These are phyloP conservation scores for Hoplostethus mediterraneus DNA, from an alignment of 2,797 vertebrate species.

Conservation along the genomic window DNA sequence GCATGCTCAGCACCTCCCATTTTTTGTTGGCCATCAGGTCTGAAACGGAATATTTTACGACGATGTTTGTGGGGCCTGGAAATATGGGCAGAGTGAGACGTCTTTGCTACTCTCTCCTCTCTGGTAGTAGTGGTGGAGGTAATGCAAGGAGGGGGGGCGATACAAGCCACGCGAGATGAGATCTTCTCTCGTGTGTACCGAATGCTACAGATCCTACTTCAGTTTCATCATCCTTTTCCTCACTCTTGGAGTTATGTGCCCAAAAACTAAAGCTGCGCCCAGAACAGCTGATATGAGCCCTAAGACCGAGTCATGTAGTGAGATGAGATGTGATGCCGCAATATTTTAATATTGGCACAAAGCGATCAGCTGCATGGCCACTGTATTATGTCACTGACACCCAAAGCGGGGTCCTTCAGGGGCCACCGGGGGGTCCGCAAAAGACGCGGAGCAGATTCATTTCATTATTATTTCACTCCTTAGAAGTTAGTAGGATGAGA, in stretches of 20 bases:
- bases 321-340: conserved; percentile 65
- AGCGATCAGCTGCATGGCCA: conserved; percentile 47
- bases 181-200: conserved; percentile 64
- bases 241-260: background rate
- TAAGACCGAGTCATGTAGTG: conserved; percentile 6
- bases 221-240: conserved; percentile 38
- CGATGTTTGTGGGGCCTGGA: background rate
- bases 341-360: conserved; percentile 72
- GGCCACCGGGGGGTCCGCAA: background rate
- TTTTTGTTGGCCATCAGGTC: no score
- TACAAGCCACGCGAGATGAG: conserved; percentile 82
- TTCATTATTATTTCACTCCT: background rate
- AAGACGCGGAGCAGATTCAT: background rate
- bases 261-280: conserved; percentile 39
- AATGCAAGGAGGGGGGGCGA: conserved; percentile 24
- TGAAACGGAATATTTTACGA: no score
- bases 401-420: background rate
- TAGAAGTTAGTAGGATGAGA: conserved; percentile 5
- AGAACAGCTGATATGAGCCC: conserved; percentile 44
- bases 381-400: conserved; percentile 19
- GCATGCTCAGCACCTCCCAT: no score
- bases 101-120: conserved; percentile 27
- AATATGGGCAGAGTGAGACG: conserved; percentile 56
- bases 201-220: conserved; percentile 63
- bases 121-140: conserved; percentile 45